Base-by-base conservation (phyloP, 2,113 vertebrate genomes). In the Balaeniceps rex region DNA sequence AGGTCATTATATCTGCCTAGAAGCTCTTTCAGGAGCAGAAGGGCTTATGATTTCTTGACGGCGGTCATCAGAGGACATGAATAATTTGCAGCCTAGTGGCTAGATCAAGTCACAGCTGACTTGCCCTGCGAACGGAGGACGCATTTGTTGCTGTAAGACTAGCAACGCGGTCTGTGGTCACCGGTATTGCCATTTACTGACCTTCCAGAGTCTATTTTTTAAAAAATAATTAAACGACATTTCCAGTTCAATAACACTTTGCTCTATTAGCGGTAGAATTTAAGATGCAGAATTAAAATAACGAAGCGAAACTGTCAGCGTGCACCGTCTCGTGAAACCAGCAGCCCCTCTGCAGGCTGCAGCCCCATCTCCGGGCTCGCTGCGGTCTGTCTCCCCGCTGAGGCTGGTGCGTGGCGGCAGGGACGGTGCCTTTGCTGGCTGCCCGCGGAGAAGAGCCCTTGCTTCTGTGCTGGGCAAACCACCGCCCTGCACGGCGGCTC, bases 1-100 rank as follows among this genome's bases (percentile, higher is more conserved):
- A 71, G 94, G 80, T 52, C 19, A 0, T 88, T 95, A 33, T 29
- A 36, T 33, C 90, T 64, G 18, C 34, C 64, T 42, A 1, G 13
- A 10, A 90, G 54, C 83, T 60, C 80, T 68, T 83, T 51, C n/a
- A 38, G 87, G 88, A 92, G 83, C 83, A 87, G 90, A 91, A 91
- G 61, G 84, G 57, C 52, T 76, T 14, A 17, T 64, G 88, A n/a
- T 95, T 93, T 88, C 92, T 65, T 84, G 83, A 84, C 2, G 3
- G 42, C 0, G 7, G 92, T 95, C 92, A 95, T 71, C 72, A 81
- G 80, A 84, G 86, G 94, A 88, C 90, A 83, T 31, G 64, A 70
- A 47, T 77, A 55, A 75, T 91, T 88, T 57, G 90, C 83, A 89
- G 80, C 78, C 11, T 5, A 11, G 77, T 68, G 90, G 90, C 86